A percentile compares a stretch with the other conserved stretches of the same genome.
These are phyloP conservation scores for Leptinotarsa lineolata DNA, from an alignment of 1,140 invertebrate genomes.

Conservation along the genomic window DNA sequence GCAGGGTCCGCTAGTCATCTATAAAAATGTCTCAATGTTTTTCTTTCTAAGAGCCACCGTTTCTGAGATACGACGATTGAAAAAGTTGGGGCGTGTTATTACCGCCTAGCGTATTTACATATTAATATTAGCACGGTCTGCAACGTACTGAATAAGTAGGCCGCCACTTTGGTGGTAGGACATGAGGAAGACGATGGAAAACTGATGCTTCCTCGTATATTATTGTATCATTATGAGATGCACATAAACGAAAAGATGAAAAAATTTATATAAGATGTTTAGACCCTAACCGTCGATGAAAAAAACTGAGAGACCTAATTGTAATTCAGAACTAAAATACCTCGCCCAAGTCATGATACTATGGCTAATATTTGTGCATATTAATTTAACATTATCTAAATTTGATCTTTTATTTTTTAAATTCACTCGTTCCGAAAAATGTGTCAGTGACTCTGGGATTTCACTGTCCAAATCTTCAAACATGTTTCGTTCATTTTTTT, in stretches of 20 bases:
- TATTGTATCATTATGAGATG: slow-evolving; percentile 52
- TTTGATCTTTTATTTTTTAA: slow-evolving; percentile 49
- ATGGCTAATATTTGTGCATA: slow-evolving; percentile 51
- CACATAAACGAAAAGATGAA: slow-evolving; percentile 50
- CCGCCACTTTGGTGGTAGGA: slow-evolving; percentile 51
- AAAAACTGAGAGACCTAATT: slow-evolving; percentile 49
- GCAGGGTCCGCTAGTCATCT: too few species aligned
- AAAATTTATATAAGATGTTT: slow-evolving; percentile 48
- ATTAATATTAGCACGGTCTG: slow-evolving; percentile 55
- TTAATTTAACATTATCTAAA: slow-evolving; percentile 50
- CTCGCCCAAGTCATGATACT: slow-evolving; percentile 52
- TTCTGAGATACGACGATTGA: too few species aligned
- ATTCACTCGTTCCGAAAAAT: slow-evolving; percentile 49
- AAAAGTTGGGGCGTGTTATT: slow-evolving; percentile 53
- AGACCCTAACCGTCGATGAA: slow-evolving; percentile 50
- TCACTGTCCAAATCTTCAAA: slow-evolving; percentile 39
- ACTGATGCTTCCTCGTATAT: slow-evolving; percentile 53
- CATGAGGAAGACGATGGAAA: slow-evolving; percentile 49
- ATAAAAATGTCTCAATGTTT: too few species aligned
- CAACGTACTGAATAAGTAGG: slow-evolving; percentile 54
- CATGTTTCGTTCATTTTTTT: too few species aligned
- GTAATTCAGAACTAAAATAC: slow-evolving; percentile 49
- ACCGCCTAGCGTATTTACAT: slow-evolving; percentile 54
- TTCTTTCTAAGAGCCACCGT: too few species aligned
- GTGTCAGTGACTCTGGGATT: slow-evolving; percentile 31